phyloP scores from a whole-genome alignment of 2,888 invertebrate species.

The Therioaphis trifolii region DNA sequence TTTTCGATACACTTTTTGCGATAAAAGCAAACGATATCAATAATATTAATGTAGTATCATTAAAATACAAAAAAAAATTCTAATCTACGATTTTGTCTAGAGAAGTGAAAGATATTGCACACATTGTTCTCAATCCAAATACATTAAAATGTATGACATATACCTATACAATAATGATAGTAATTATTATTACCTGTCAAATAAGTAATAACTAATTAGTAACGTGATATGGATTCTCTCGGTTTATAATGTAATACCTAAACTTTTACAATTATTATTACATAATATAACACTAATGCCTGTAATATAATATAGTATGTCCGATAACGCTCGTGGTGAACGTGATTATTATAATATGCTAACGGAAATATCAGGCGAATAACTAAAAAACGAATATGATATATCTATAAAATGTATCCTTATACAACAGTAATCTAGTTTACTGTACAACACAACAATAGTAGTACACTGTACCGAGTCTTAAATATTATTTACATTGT shows the following conservation, averaged over 20 bases:
- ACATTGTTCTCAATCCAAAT: not conserved
- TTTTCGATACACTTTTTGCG: slow-evolving; percentile 37
- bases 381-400: too few species aligned
- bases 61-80: not conserved
- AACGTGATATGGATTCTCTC: slow-evolving; percentile 56
- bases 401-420: too few species aligned
- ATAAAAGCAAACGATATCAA: not conserved
- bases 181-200: too few species aligned
- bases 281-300: too few species aligned
- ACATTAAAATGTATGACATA: not conserved
- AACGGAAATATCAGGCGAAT: too few species aligned
- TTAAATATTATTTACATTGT: slow-evolving; percentile 21
- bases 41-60: not conserved
- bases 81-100: not conserved
- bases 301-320: too few species aligned
- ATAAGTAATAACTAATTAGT: slow-evolving; percentile 12
- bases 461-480: too few species aligned
- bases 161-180: not conserved
- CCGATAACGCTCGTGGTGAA: too few species aligned
- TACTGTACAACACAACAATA: too few species aligned
- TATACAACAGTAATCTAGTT: too few species aligned
- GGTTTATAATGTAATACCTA: slow-evolving; percentile 26
- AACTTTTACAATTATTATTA: too few species aligned
- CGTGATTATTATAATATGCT: too few species aligned
- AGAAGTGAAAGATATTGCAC: slow-evolving; percentile 14